Conservation (phyloP, 1,140 invertebrate genomes). For the Drosophila obscura region DNA sequence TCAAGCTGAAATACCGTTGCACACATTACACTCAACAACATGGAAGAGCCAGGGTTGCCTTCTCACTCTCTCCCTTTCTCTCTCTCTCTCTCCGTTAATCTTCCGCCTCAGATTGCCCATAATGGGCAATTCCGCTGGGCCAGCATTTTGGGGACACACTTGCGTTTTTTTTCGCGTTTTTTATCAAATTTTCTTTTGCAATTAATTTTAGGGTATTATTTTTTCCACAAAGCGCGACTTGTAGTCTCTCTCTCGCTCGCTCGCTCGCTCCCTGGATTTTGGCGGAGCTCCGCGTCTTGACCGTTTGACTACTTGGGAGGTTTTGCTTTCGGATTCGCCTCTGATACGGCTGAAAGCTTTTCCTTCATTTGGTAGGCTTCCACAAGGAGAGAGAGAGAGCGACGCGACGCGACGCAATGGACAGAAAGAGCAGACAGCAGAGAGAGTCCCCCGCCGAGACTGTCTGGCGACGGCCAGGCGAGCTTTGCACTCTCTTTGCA, state of each 20-base stretch:
- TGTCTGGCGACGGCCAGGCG: slow-evolving; percentile 64
- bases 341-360: slow-evolving; percentile 62
- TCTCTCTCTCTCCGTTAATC: slow-evolving; percentile 33
- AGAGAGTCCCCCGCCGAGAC: slow-evolving; percentile 45
- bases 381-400: slow-evolving; percentile 22
- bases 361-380: slow-evolving; percentile 72
- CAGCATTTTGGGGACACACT: slow-evolving; percentile 29
- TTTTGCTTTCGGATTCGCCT: slow-evolving; percentile 56
- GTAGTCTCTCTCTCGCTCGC: slow-evolving; percentile 57
- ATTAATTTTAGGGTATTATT: slow-evolving; percentile 42
- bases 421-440: neutral
- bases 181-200: slow-evolving; percentile 13
- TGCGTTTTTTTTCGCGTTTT: slow-evolving; percentile 18
- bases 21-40: slow-evolving; percentile 53
- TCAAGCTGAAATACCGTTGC: slow-evolving; percentile 46
- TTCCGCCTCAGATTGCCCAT: slow-evolving; percentile 32
- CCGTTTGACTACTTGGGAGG: slow-evolving; percentile 75
- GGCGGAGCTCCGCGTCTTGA: slow-evolving; percentile 77
- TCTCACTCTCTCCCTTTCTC: slow-evolving; percentile 40
- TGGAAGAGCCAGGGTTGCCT: slow-evolving; percentile 39
- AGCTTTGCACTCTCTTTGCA: slow-evolving; percentile 51
- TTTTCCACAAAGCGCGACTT: slow-evolving; percentile 46
- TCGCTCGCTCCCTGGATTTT: slow-evolving; percentile 45
- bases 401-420: neutral
- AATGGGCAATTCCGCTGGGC: slow-evolving; percentile 38